phyloP scores from a whole-genome alignment of 2,888 invertebrate genomes.

The Cosmia pyralina region DNA sequence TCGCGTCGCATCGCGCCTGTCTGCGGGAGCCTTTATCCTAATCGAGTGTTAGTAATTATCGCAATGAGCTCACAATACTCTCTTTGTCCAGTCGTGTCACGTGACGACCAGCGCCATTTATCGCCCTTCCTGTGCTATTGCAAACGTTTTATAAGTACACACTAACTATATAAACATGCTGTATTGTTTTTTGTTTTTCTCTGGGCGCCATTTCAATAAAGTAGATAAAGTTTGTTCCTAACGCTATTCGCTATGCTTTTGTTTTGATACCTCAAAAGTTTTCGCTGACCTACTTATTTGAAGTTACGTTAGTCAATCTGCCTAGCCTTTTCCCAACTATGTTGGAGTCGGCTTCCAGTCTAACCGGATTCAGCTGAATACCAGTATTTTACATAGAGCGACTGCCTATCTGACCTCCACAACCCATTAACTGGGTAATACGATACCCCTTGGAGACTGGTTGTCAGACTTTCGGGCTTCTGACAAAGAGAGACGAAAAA shows the following conservation, averaged over 20 bases:
- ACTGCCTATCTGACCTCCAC: too few relatives aligned
- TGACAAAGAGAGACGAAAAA: too few relatives aligned
- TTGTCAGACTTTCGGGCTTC: too few relatives aligned
- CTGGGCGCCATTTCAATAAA: slow-evolving; percentile 9
- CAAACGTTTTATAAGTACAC: slow-evolving; percentile 35
- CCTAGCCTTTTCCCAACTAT: too few relatives aligned
- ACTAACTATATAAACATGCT: slow-evolving; percentile 5
- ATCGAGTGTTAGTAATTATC: slow-evolving; percentile 41
- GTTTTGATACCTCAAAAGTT: slow-evolving; percentile 9
- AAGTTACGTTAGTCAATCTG: too few relatives aligned
- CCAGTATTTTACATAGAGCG: too few relatives aligned
- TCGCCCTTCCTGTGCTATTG: slow-evolving; percentile 33
- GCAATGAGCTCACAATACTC: slow-evolving; percentile 27
- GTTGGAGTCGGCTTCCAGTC: too few relatives aligned
- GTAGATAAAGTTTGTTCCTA: slow-evolving; percentile 4
- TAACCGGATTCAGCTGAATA: too few relatives aligned
- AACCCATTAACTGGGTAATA: too few relatives aligned
- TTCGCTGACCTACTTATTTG: slow-evolving; percentile 30
- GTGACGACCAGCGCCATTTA: slow-evolving; percentile 45
- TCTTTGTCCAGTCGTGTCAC: slow-evolving; percentile 43
- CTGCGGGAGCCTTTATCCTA: slow-evolving; percentile 17
- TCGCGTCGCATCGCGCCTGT: too few relatives aligned
- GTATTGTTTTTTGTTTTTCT: slow-evolving; percentile 36
- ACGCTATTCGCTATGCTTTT: slow-evolving; percentile 13
- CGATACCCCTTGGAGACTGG: too few relatives aligned